These are phyloP conservation scores for Plagiodera versicolora DNA, from an alignment of 2,888 invertebrate genomes.

Conservation along the genomic window DNA sequence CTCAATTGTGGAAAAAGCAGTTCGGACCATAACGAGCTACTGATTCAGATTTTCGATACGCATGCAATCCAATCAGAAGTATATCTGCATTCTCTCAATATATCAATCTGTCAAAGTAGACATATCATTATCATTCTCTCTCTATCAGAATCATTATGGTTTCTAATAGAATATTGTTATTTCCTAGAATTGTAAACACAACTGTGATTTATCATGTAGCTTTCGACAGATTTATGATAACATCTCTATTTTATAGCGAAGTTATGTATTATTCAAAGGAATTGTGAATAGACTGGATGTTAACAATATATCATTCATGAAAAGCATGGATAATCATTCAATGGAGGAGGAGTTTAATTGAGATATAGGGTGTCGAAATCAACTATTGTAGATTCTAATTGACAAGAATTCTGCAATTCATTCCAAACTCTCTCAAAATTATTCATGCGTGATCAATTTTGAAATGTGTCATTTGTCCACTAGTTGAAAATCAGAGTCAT, in stretches of 20 bases:
- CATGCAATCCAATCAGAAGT: too few species aligned
- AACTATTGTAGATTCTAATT: too few species aligned
- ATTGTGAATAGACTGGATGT: conserved; percentile 23
- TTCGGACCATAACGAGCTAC: too few species aligned
- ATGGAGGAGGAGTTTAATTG: background rate
- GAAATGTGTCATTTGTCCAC: too few species aligned
- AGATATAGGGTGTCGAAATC: background rate
- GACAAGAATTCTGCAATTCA: too few species aligned
- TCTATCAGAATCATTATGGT: background rate
- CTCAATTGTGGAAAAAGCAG: too few species aligned
- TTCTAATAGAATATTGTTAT: conserved; percentile 26
- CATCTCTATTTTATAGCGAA: conserved; percentile 27
- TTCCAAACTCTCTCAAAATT: too few species aligned
- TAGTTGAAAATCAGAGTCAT: too few species aligned
- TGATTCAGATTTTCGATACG: too few species aligned
- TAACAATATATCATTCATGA: conserved; percentile 31
- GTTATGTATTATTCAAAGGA: conserved; percentile 34
- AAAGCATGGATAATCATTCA: conserved; percentile 17
- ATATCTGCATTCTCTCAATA: background rate
- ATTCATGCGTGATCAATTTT: too few species aligned
- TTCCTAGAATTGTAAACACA: conserved; percentile 28
- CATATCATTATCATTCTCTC: background rate
- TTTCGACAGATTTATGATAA: conserved; percentile 33
- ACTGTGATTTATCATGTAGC: conserved; percentile 28
- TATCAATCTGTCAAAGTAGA: background rate